Base-by-base conservation (phyloP, 2,888 invertebrate species). In the Drosophila recens region DNA sequence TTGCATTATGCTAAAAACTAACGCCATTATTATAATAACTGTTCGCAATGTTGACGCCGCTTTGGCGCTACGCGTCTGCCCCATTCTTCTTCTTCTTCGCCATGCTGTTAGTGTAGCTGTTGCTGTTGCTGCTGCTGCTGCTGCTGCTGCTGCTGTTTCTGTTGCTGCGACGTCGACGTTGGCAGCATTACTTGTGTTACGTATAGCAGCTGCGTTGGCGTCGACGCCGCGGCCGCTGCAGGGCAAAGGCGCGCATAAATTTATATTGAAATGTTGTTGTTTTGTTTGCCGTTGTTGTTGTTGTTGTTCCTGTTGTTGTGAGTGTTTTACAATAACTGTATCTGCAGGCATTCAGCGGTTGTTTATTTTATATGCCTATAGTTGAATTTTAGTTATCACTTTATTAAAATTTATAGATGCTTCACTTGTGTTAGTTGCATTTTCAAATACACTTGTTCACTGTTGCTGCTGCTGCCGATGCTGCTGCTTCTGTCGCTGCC, bases 1-100 rank as follows among this genome's bases (percentile, higher is more conserved):
- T 59, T 84, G 78, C 68, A 75, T 79, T 87, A 87, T 87, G 79
- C 69, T 82, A 72, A 85, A 81, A 82, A 84, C 76, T 76, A 87
- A 72, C 83, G 74, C 72, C 79, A 81, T 87, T 87, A 87, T 82
- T 71, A 82, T 74, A 74, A 80, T 80, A 84, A 82, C 74, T 65
- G 79, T 38, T 57, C 71, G 75, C 59, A 67, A 52, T 62, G 78
- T 68, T 62, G 70, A 49, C 57, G 72, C 56, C 46, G 72, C 45
- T 64, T 43, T 66, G 42, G 43, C 59, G 70, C 49, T 61, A 46
- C 49, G 23, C 42, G 9, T 27, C 20, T 54, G 49, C 45, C 33
- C 20, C 40, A 11, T 42, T 36, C 46, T 36, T 36, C 17, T 27
- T 20, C 34, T 52, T 42, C 59, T 40, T 23, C 20, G 23, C 61